Percentiles rank a stretch among this genome's conserved stretches.
phyloP scores from a whole-genome alignment of 2,888 invertebrate genomes.

The Papilio protenor region DNA sequence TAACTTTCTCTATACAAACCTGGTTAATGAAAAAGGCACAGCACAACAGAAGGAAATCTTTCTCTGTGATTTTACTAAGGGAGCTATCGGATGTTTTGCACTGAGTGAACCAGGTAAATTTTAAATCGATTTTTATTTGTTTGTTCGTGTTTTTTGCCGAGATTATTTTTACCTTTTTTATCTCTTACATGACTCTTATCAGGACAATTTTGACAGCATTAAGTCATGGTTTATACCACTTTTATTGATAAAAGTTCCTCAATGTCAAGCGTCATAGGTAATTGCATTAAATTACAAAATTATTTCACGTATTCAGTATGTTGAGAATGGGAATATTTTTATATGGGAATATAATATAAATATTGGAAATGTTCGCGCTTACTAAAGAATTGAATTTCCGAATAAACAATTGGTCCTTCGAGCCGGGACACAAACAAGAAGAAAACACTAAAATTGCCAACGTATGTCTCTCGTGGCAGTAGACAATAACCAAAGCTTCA shows the following conservation, averaged over 20 bases:
- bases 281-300: not conserved
- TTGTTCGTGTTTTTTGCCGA: not conserved
- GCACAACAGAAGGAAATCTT: slow-evolving; percentile 85
- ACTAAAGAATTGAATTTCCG: too few relatives aligned
- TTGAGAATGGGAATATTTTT: too few relatives aligned
- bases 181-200: slow-evolving; percentile 19
- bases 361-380: too few relatives aligned
- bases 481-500: too few relatives aligned
- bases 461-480: too few relatives aligned
- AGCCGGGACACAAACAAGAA: too few relatives aligned
- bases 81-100: slow-evolving; percentile 90
- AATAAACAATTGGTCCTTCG: too few relatives aligned
- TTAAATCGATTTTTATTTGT: not conserved
- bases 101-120: slow-evolving; percentile 90
- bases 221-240: not conserved
- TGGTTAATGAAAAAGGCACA: slow-evolving; percentile 87
- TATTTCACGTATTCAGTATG: not conserved
- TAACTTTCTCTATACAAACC: slow-evolving; percentile 90
- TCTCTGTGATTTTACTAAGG: slow-evolving; percentile 85
- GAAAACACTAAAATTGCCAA: too few relatives aligned
- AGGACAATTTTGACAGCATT: not conserved
- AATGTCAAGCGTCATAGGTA: not conserved
- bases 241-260: not conserved
- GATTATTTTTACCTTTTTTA: not conserved
- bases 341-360: too few relatives aligned